Evolutionary conservation across 2,888 invertebrate species (phyloP), one percentile per base, ranked within the genome.

Genomic region (Drosophila demipolita): DNA sequence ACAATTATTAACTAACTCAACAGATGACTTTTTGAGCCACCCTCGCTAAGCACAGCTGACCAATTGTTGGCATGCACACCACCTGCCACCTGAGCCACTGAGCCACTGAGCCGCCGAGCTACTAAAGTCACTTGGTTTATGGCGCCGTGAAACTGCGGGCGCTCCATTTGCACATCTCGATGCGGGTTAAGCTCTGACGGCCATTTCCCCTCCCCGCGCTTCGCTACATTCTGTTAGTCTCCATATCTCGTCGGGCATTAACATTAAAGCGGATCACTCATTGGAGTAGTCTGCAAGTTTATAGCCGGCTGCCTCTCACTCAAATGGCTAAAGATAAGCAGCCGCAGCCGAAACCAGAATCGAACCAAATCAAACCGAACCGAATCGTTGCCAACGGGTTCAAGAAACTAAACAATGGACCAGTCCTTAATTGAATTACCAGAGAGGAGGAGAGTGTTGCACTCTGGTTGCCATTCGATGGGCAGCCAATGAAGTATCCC

Each of bases 51-150:
- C 48, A 57, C 55, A 38, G 35, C 52, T 58, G 57, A 62, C 65
- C 69, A 69, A 79, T 75, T 57, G 75, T 26, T 36, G 7, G 48
- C 58, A 45, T 20, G 77, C 68, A 66, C 79, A 79, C 78, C 81
- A 79, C 78, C 81, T 80, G 78, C 78, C 55, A 38, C 48, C 48
- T 42, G 66, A 35, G 78, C 80, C 60, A 53, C 33, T 52, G 48
- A 62, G 50, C 36, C 29, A n/a, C 33, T 53, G 66, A 36, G 80
- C 77, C 50, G 62, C 33, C 68, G 79, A 68, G 87, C 89, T 66
- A 87, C 83, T 90, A 90, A 87, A 87, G 75, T 86, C 89, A 86
- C 72, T 83, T 87, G 77, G 83, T 87, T 87, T 87, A 87, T 82
- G 80, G 73, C 71, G 73, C 83, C 64, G 58, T 65, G 68, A 76